Evolutionary conservation across 2,113 vertebrate species (phyloP), one percentile per base, ranked within the genome.

Genomic region (Proteles cristata): DNA sequence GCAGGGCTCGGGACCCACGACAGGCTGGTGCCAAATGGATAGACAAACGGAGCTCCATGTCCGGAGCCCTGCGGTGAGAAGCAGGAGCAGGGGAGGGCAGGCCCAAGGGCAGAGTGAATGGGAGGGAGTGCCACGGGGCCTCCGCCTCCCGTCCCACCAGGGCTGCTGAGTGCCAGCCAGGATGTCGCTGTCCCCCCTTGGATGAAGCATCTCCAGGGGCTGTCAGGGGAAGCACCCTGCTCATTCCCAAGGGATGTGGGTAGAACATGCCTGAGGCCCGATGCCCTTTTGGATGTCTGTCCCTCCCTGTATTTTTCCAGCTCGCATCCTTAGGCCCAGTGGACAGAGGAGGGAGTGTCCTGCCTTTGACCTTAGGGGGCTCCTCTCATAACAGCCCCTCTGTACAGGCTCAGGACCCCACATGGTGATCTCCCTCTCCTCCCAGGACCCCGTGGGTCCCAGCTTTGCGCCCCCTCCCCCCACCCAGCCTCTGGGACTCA

Each of bases 221-320:
- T 3, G 4, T 43, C 10, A 0, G n/a, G 48, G 28, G 53, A 5
- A 26, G 0, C 0, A 16, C 58, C 39, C 28, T 2, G 31, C 43
- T 66, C 68, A 55, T 28, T 28, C 65, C 74, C 53, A n/a, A 16
- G 11, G 28, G 66, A 26, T 4, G 2, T 7, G 50, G 76, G 33
- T 26, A 33, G 7, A 58, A 31, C 0, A 3, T 1, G 43, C 43
- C 48, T 28, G 14, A 1, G 45, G 53, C 31, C 43, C 0, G 39
- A 39, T 39, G 39, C 39, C 39, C 39, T 39, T 39, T 39, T 39
- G 39, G 39, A 39, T 39, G 35, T 33, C n/a, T 23, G 9, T 26
- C 69, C 26, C 17, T 15, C 35, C 26, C 35, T 10, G 25, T 25
- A 11, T 45, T 11, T 26, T 11, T 35, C 10, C 10, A 14, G 2